phyloP scores from a whole-genome alignment of 2,797 vertebrate genomes.

The Australoheros facetus region DNA sequence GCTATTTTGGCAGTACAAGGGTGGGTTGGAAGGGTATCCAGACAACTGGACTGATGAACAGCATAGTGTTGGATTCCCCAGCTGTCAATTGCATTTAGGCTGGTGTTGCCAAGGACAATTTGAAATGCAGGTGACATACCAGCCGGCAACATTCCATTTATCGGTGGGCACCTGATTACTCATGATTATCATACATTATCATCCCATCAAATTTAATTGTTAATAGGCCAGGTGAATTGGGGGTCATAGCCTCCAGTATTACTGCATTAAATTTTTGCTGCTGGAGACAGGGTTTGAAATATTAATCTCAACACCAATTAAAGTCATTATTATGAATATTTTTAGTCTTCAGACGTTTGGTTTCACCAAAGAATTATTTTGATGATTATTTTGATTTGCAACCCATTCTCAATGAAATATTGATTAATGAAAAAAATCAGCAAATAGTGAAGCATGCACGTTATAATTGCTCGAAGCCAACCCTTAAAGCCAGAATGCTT shows the following conservation, averaged over 20 bases:
- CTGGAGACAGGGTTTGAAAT: slow-evolving; percentile 72
- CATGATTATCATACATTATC: slow-evolving; percentile 98
- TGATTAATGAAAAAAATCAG: neutral
- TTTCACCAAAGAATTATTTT: slow-evolving; percentile 7
- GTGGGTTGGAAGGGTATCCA: slow-evolving; percentile 59
- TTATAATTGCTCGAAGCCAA: neutral
- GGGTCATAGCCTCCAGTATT: slow-evolving; percentile 79
- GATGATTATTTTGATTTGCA: slow-evolving; percentile 4
- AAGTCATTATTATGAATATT: slow-evolving; percentile 60
- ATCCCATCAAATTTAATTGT: slow-evolving; percentile 96
- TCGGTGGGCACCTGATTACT: slow-evolving; percentile 91
- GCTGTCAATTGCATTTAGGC: slow-evolving; percentile 86
- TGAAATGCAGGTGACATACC: slow-evolving; percentile 94
- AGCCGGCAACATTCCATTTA: slow-evolving; percentile 87
- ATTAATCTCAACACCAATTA: slow-evolving; percentile 75
- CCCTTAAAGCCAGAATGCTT: neutral
- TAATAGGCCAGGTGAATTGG: slow-evolving; percentile 72
- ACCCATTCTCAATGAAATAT: neutral
- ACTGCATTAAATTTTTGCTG: slow-evolving; percentile 69
- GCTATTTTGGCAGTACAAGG: slow-evolving; percentile 59
- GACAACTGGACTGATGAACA: slow-evolving; percentile 61
- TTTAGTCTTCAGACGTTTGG: slow-evolving; percentile 41
- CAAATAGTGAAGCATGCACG: neutral
- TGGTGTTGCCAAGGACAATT: slow-evolving; percentile 83
- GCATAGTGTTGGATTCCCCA: slow-evolving; percentile 77